Base-by-base conservation (phyloP, 2,888 invertebrate species). In the Galerucella calmariensis region DNA sequence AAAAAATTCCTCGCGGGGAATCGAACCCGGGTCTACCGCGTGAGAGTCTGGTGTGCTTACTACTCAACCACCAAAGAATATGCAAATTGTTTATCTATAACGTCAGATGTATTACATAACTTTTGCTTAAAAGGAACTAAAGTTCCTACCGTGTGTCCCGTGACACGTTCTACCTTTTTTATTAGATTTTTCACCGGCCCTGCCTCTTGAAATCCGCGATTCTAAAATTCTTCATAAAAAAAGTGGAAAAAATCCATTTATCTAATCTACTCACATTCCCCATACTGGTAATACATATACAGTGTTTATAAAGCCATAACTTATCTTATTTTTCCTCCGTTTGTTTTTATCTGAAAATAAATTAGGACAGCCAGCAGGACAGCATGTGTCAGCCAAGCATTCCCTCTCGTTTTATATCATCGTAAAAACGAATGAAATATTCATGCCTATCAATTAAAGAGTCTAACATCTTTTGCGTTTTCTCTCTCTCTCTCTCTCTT, bases 281-380 rank as follows among this genome's bases (percentile, higher is more conserved):
- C n/a, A 62, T 62, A n/a, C 20, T 10, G 20, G 46, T 46, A 24
- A 48, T 63, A 16, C 16, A 53, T 62, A 69, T 59, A 62, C 62
- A 35, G 62, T 69, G 35, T 62, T 62, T 62, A 51, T 61, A 41
- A 35, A 53, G 41, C 63, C 61, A 63, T 70, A 70, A 70, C 58
- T 70, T 63, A 63, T 63, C 69, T 62, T 27, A 14, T 70, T 62
- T 63, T 41, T 63, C 35, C 20, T 46, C 9, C 48, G 20, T 44
- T 63, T 53, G 35, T 70, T 69, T 70, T 70, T 70, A 70, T 70
- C 63, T 62, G 53, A n/a, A 53, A 63, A 70, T 70, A 70, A 61
- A 70, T 68, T 68, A 58, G n/a, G n/a, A n/a, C n/a, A n/a, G n/a
- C n/a, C 10, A 20, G 68, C 14, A 46, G 63, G 69, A 41, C 46